Evolutionary conservation across 2,888 invertebrate genomes (phyloP).

Genomic region (Reticulitermes lucifugus): DNA sequence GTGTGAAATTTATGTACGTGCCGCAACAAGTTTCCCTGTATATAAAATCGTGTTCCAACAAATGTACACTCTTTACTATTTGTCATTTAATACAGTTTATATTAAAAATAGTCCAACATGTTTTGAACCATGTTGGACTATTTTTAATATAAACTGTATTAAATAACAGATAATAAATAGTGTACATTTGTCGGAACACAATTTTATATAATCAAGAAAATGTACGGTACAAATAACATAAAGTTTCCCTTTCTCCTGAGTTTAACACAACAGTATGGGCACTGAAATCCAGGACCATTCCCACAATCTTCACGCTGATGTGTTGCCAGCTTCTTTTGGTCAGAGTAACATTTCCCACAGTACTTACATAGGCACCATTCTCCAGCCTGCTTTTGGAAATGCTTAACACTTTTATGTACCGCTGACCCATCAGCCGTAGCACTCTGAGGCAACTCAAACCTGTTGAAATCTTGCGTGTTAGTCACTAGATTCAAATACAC

Average conservation of each 20-base stretch:
- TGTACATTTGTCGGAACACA: too few relatives aligned
- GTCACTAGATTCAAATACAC: background rate
- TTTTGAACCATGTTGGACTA: too few relatives aligned
- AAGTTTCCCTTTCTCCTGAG: background rate
- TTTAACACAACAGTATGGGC: background rate
- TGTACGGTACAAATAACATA: too few relatives aligned
- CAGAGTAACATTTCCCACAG: background rate
- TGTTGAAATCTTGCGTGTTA: background rate
- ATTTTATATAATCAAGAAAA: too few relatives aligned
- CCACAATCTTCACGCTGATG: constrained; percentile 6
- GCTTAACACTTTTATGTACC: background rate
- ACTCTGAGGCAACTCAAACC: background rate
- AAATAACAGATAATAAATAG: too few relatives aligned
- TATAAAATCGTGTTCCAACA: too few relatives aligned
- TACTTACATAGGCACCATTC: background rate
- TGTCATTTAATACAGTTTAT: too few relatives aligned
- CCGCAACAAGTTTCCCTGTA: background rate
- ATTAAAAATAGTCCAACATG: too few relatives aligned
- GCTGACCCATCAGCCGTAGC: background rate
- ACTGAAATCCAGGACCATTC: background rate
- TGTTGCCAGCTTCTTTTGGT: background rate
- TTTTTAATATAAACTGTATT: too few relatives aligned
- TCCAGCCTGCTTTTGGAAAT: background rate
- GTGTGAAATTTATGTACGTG: background rate
- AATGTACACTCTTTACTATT: too few relatives aligned